Percentiles rank a stretch among this genome's conserved stretches.
phyloP scores from a whole-genome alignment of 2,888 invertebrate genomes.

The Sinhomidia bicolor region DNA sequence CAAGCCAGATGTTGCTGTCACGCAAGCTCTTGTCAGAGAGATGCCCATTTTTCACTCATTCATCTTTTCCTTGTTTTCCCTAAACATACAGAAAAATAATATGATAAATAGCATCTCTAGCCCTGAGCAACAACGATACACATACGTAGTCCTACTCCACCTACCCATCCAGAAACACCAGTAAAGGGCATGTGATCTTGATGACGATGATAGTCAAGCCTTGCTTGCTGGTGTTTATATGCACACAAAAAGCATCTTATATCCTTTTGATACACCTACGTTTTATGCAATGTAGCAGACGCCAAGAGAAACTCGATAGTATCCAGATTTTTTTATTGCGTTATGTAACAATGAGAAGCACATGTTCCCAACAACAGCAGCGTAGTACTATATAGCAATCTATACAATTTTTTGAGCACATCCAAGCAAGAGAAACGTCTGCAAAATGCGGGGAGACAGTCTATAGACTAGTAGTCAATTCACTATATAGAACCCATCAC shows the following conservation, averaged over 20 bases:
- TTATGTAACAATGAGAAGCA: neutral
- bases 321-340: neutral
- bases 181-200: too few species aligned
- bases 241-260: neutral
- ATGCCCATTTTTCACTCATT: neutral
- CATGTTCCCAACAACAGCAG: neutral
- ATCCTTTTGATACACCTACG: neutral
- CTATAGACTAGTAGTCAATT: slow-evolving; percentile 15
- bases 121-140: neutral
- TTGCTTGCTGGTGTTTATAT: too few species aligned
- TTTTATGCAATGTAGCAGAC: neutral
- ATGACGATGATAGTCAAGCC: too few species aligned
- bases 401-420: neutral
- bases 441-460: neutral
- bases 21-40: neutral
- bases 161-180: too few species aligned
- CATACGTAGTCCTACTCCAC: too few species aligned
- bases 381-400: neutral
- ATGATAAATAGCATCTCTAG: neutral
- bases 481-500: too few species aligned
- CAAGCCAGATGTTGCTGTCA: neutral
- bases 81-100: neutral
- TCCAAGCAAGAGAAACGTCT: neutral
- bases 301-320: neutral
- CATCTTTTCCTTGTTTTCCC: neutral